Conservation (phyloP, 2,888 invertebrate species). For the Venusia cambrica region DNA sequence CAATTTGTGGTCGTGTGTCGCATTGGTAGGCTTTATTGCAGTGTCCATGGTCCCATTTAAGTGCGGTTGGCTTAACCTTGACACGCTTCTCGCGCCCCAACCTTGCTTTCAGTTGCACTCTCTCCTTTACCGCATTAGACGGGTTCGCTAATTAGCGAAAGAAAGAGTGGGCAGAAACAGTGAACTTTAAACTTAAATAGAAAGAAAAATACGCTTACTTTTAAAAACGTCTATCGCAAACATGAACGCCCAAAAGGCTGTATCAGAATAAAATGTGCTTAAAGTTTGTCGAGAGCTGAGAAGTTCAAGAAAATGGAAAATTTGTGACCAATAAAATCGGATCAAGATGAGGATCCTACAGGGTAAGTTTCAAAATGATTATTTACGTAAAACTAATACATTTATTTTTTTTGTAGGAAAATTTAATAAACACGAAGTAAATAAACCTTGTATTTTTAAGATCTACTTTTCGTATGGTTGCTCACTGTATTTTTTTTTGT, state of each 20-base stretch:
- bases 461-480: too few species aligned
- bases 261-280: constrained; percentile 11
- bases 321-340: constrained; percentile 50
- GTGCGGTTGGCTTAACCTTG: constrained; percentile 67
- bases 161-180: constrained; percentile 13
- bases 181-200: not conserved
- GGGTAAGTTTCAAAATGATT: constrained; percentile 46
- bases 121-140: constrained; percentile 63
- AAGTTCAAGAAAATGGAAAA: constrained; percentile 43
- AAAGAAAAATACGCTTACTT: constrained; percentile 1
- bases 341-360: constrained; percentile 59
- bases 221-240: constrained; percentile 4
- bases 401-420: too few species aligned
- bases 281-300: constrained; percentile 5
- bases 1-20: constrained; percentile 38
- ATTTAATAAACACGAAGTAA: too few species aligned
- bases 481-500: too few species aligned
- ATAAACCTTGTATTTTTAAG: too few species aligned
- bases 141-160: constrained; percentile 53
- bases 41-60: constrained; percentile 59
- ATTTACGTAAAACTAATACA: constrained; percentile 29
- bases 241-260: constrained; percentile 10
- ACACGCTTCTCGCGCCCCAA: constrained; percentile 68
- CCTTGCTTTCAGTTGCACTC: constrained; percentile 73
- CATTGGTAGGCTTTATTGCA: constrained; percentile 52